Conservation (phyloP, 2,113 vertebrate genomes). For the Hucho hucho region DNA sequence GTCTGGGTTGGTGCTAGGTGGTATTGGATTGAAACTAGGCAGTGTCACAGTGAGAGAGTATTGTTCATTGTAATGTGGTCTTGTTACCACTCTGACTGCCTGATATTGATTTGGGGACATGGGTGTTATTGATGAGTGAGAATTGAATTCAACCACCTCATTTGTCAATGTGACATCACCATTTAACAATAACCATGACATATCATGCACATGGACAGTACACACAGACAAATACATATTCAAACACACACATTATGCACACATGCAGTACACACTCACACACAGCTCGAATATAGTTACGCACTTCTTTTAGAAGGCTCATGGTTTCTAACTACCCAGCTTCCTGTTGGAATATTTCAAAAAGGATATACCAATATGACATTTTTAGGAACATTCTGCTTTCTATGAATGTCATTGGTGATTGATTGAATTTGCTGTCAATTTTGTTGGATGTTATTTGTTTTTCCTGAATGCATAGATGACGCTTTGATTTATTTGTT, state of each 20-base stretch:
- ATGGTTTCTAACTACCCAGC: too few species aligned
- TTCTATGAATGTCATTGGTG: too few species aligned
- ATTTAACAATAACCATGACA: conserved; percentile 69
- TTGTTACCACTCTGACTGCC: conserved; percentile 68
- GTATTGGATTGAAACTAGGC: background rate
- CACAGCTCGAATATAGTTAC: conserved; percentile 4
- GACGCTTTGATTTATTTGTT: too few species aligned
- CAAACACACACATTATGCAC: background rate
- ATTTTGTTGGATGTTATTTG: too few species aligned
- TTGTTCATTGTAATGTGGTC: conserved; percentile 66
- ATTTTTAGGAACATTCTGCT: too few species aligned
- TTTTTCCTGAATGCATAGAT: too few species aligned
- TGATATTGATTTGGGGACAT: conserved; percentile 72
- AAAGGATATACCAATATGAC: too few species aligned
- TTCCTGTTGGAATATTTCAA: too few species aligned
- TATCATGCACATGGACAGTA: conserved; percentile 43
- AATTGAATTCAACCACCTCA: conserved; percentile 76
- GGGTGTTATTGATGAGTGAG: conserved; percentile 77
- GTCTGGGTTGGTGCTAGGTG: background rate
- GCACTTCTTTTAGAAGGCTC: background rate
- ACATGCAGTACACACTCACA: conserved; percentile 5
- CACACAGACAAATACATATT: conserved; percentile 4
- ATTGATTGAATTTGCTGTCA: too few species aligned
- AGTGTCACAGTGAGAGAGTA: conserved; percentile 52
- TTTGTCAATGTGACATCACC: conserved; percentile 78